Evolutionary conservation across 2,113 vertebrate genomes (phyloP), one percentile per base, ranked within the genome.

Genomic region (Poecilia latipinna): DNA sequence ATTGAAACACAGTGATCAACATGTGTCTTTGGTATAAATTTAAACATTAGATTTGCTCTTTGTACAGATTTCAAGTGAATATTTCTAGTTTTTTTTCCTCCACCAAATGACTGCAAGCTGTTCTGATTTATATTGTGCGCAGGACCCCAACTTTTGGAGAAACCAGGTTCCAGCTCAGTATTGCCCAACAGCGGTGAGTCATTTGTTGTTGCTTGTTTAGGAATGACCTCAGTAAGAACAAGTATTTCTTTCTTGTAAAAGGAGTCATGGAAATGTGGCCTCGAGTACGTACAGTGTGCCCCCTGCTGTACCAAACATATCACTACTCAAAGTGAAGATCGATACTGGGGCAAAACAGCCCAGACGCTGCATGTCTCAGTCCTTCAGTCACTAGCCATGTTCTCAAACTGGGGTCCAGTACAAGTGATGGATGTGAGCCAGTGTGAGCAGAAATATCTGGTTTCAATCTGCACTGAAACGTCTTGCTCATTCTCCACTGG

Each of bases 401-500:
- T 89, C 78, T 82, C 76, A 65, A 88, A 77, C 65, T 67, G 61
- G n/a, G 51, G 77, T 89, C 71, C 73, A 86, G 84, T 63, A 80
- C 80, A 88, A 88, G 72, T 66, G 69, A 82, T 87, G 86, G 85
- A 85, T 76, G 78, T 26, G 75, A 72, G 88, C 86, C 89, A 91
- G 82, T 35, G 74, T 80, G 84, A 86, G 86, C 75, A 89, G 70
- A 79, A 83, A 78, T 82, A 90, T 91, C 90, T 92, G 92, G 79
- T 90, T 89, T 89, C 83, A 86, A 86, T 91, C 84, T 87, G 70
- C 57, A 73, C 64, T 75, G 68, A 86, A 84, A 75, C 19, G 17
- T 85, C 75, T 89, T 68, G 74, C 80, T 87, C 73, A 68, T 78
- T 84, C 85, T 90, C 80, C 75, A 8, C 12, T 73, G 83, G 84